Evolutionary conservation across 2,113 vertebrate species (phyloP).

Genomic region (Plecotus auritus): DNA sequence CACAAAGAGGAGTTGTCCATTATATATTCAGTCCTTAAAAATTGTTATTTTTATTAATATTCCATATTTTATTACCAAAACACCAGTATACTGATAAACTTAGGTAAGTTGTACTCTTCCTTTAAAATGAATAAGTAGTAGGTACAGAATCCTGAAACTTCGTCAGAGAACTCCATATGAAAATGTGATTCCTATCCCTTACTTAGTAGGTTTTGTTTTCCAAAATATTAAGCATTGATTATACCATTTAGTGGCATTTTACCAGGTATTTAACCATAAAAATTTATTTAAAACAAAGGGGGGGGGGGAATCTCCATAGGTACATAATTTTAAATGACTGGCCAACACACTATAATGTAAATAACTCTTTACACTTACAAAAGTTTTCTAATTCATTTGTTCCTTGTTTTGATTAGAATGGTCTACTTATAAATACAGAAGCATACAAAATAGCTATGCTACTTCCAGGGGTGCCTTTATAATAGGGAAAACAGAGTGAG

Average conservation of each 20-base stretch:
- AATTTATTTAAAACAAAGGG: not conserved
- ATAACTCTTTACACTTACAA: not conserved
- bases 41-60: not conserved
- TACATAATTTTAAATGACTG: constrained; percentile 50
- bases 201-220: not conserved
- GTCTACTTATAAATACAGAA: constrained; percentile 24
- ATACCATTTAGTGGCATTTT: not conserved
- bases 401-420: constrained; percentile 41
- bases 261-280: not conserved
- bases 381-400: not conserved
- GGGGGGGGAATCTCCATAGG: not conserved
- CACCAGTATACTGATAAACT: constrained; percentile 40
- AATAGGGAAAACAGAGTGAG: not conserved
- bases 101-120: constrained; percentile 31
- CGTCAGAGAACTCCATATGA: not conserved
- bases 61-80: constrained; percentile 57
- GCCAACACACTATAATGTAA: not conserved
- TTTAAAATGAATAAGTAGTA: constrained; percentile 10
- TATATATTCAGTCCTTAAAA: not conserved
- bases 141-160: not conserved
- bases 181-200: not conserved
- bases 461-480: not conserved
- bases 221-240: not conserved
- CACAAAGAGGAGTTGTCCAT: constrained; percentile 32
- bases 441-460: not conserved